phyloP scores from a whole-genome alignment of 2,797 vertebrate species.

The Heterohyrax brucei region DNA sequence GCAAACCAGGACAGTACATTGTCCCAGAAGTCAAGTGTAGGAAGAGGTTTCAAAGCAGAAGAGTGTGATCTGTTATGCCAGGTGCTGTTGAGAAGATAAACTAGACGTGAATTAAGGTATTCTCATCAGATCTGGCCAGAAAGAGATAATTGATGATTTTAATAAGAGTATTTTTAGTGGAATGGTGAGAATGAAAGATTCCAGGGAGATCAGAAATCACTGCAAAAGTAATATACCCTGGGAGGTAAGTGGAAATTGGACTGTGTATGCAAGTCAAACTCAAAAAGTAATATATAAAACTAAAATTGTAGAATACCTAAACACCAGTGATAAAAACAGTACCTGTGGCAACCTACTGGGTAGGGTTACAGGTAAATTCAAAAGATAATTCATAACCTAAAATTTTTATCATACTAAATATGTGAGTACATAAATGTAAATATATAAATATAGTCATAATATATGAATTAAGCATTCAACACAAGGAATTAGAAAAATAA shows the following conservation, averaged over 20 bases:
- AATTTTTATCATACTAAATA: neutral
- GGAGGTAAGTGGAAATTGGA: neutral
- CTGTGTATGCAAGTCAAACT: neutral
- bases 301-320: neutral
- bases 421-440: no score
- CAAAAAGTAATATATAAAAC: neutral
- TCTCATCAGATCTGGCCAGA: neutral
- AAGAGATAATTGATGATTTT: neutral
- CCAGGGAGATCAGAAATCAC: neutral
- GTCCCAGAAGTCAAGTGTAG: neutral
- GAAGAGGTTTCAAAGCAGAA: neutral
- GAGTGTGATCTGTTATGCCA: neutral
- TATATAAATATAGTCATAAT: neutral
- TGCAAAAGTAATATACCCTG: neutral
- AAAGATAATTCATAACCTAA: neutral
- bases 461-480: neutral
- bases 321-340: neutral
- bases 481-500: neutral
- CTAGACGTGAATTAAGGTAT: no score
- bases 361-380: neutral
- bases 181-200: neutral
- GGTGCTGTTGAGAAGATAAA: neutral
- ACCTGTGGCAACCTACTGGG: neutral
- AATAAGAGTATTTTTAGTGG: neutral
- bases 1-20: neutral